phyloP scores from a whole-genome alignment of 2,888 invertebrate genomes.

The Adelognathus sp. region DNA sequence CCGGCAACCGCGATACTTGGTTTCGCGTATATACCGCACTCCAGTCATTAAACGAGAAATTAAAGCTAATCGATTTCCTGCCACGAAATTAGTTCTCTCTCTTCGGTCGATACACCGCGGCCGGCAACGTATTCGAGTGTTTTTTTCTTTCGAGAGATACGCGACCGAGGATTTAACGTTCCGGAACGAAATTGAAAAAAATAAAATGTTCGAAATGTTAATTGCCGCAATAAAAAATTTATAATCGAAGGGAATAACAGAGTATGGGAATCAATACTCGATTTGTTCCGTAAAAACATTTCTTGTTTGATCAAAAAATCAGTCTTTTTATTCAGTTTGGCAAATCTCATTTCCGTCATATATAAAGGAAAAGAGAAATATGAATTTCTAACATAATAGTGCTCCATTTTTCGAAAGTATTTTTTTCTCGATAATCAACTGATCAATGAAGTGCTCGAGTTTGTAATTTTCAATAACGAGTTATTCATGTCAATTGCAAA shows the following conservation, averaged over 20 bases:
- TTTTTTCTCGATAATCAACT: too few species aligned
- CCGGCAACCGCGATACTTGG: constrained; percentile 12
- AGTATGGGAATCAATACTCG: not conserved
- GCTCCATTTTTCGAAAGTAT: too few species aligned
- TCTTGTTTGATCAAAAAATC: too few species aligned
- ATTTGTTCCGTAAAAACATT: not conserved
- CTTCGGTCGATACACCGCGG: not conserved
- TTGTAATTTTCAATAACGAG: not conserved
- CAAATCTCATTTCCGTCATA: too few species aligned
- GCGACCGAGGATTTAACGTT: not conserved
- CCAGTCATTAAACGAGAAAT: constrained; percentile 47
- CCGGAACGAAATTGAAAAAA: not conserved
- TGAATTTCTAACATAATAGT: too few species aligned
- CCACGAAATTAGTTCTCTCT: constrained; percentile 51
- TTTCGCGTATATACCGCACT: not conserved
- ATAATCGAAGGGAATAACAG: not conserved
- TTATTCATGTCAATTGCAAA: too few species aligned
- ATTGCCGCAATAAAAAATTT: not conserved
- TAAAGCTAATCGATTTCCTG: constrained; percentile 57
- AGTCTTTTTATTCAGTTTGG: too few species aligned
- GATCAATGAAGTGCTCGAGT: not conserved
- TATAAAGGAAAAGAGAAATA: too few species aligned
- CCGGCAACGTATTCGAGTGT: not conserved
- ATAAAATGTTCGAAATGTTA: not conserved
- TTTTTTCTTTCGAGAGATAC: not conserved